Conservation (phyloP, 2,113 vertebrate genomes). For the Strigops habroptila region DNA sequence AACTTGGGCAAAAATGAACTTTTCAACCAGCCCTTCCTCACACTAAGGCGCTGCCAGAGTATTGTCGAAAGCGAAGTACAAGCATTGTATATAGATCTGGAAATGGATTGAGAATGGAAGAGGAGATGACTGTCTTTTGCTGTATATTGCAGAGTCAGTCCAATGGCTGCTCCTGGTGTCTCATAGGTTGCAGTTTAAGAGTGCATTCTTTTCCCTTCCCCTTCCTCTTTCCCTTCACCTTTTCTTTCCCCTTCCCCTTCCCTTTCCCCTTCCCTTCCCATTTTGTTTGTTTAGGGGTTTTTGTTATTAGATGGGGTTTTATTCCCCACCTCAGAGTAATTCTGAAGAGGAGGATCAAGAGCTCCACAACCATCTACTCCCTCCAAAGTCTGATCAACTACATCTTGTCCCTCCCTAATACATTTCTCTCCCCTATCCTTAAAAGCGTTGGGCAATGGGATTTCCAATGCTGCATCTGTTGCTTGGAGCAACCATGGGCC, state of each 20-base stretch:
- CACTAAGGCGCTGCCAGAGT: neutral
- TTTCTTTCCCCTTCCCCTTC: rapidly evolving
- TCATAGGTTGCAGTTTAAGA: neutral
- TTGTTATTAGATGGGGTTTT: neutral
- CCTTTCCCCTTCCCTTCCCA: neutral
- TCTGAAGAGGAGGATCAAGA: neutral
- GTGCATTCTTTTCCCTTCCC: neutral
- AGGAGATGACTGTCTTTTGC: neutral
- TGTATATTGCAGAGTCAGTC: neutral
- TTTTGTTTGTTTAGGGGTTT: neutral
- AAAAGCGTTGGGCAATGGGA: neutral
- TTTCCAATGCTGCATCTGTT: neutral
- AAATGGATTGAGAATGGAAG: neutral
- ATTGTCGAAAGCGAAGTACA: neutral
- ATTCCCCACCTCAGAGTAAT: neutral
- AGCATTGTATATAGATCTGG: neutral
- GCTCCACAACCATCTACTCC: neutral
- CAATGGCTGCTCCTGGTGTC: neutral
- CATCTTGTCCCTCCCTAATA: neutral
- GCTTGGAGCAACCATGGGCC: neutral
- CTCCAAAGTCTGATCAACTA: neutral
- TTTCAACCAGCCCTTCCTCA: neutral
- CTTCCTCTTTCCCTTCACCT: no score
- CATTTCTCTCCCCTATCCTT: neutral
- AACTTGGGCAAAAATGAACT: neutral